phyloP scores from a whole-genome alignment of 2,888 invertebrate genomes.

The Blastobasis adustella region DNA sequence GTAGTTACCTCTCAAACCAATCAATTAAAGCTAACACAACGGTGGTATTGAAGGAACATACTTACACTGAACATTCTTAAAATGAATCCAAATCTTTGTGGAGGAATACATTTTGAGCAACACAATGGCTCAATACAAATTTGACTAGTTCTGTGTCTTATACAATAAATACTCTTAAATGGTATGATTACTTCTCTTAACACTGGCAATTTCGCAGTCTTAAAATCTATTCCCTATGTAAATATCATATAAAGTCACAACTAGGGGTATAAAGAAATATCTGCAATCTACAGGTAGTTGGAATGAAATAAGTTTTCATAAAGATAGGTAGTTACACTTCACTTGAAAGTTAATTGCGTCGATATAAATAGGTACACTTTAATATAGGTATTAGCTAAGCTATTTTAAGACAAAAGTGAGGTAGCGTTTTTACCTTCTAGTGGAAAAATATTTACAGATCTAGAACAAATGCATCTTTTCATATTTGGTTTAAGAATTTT shows the following conservation, averaged over 20 bases:
- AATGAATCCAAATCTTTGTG: slow-evolving; percentile 5
- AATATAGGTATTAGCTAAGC: slow-evolving; percentile 58
- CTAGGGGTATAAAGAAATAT: background rate
- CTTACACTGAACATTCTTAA: slow-evolving; percentile 9
- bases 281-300: background rate
- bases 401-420: slow-evolving; percentile 66
- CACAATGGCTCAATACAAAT: slow-evolving; percentile 51
- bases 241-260: background rate
- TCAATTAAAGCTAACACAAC: slow-evolving; percentile 7
- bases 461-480: slow-evolving; percentile 49
- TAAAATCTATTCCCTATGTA: slow-evolving; percentile 33
- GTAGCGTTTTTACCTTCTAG: slow-evolving; percentile 72
- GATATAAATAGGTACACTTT: background rate
- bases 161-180: slow-evolving; percentile 34
- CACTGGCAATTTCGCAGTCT: slow-evolving; percentile 67
- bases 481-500: slow-evolving; percentile 48
- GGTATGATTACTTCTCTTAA: slow-evolving; percentile 49
- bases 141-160: slow-evolving; percentile 69
- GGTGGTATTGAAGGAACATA: slow-evolving; percentile 25
- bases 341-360: slow-evolving; percentile 17
- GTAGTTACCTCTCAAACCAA: background rate
- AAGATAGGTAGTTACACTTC: background rate
- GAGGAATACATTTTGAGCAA: slow-evolving; percentile 38
- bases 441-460: slow-evolving; percentile 68
- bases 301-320: slow-evolving; percentile 2